These are phyloP conservation scores for Aspidiotus rigidus DNA, from an alignment of 2,888 invertebrate species.

Conservation along the genomic window DNA sequence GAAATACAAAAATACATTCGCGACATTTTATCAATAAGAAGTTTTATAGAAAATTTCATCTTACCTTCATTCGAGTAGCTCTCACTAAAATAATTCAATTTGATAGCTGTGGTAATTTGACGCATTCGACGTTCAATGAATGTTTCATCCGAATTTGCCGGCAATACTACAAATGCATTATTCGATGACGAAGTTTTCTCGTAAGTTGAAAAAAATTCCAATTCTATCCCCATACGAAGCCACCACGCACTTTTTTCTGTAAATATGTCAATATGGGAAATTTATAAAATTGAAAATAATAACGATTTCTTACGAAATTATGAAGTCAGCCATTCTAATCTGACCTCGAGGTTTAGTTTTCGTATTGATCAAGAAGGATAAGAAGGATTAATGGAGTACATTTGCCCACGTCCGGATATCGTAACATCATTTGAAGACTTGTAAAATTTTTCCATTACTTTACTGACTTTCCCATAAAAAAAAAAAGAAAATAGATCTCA, in stretches of 20 bases:
- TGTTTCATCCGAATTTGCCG: slow-evolving; percentile 7
- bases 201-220: slow-evolving; percentile 15
- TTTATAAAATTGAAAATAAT: not conserved
- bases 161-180: slow-evolving; percentile 24
- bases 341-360: too few species aligned
- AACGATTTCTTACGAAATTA: too few species aligned
- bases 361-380: too few species aligned
- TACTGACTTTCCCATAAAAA: too few species aligned
- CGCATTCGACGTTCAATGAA: slow-evolving; percentile 24
- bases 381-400: too few species aligned
- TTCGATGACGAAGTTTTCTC: slow-evolving; percentile 20
- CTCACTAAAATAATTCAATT: slow-evolving; percentile 7
- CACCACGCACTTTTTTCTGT: slow-evolving; percentile 26
- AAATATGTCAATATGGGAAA: not conserved
- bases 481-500: too few species aligned
- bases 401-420: too few species aligned
- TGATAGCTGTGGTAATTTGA: slow-evolving; percentile 9
- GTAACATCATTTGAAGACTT: too few species aligned
- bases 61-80: slow-evolving; percentile 20
- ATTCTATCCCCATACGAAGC: slow-evolving; percentile 10
- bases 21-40: too few species aligned
- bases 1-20: too few species aligned
- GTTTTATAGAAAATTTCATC: not conserved
- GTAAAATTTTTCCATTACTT: too few species aligned
- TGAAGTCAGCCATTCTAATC: too few species aligned